phyloP scores from a whole-genome alignment of 2,113 vertebrate genomes.

The Forbesichthys agassizii region DNA sequence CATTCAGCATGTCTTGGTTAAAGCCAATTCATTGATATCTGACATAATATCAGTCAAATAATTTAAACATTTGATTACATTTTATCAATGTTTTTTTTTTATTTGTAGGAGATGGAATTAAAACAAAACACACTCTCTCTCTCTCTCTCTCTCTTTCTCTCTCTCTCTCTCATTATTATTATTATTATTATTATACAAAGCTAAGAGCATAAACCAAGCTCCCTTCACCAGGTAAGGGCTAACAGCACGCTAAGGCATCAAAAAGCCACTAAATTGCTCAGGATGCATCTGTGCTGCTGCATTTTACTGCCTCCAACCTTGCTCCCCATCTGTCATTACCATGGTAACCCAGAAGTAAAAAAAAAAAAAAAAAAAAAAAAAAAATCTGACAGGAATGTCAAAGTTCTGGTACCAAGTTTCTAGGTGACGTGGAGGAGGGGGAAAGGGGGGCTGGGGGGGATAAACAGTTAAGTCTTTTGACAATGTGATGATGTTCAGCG shows the following conservation, averaged over 20 bases:
- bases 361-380: conserved; percentile 37
- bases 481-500: conserved; percentile 28
- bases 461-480: conserved; percentile 14
- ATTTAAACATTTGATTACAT: too few relatives aligned
- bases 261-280: conserved; percentile 61
- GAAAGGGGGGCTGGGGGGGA: not conserved
- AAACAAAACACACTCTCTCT: not conserved
- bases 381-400: conserved; percentile 39
- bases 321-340: conserved; percentile 55
- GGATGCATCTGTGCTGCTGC: conserved; percentile 47
- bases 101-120: too few relatives aligned
- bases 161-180: not conserved
- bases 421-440: conserved; percentile 9
- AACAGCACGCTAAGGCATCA: conserved; percentile 60
- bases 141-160: conserved; percentile 3
- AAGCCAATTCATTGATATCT: too few relatives aligned
- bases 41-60: too few relatives aligned
- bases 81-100: too few relatives aligned
- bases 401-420: conserved; percentile 38
- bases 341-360: conserved; percentile 56
- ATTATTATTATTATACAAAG: conserved; percentile 1
- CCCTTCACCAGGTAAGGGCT: conserved; percentile 54
- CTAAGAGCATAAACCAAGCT: conserved; percentile 45
- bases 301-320: conserved; percentile 36
- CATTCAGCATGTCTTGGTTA: too few relatives aligned